phyloP scores from a whole-genome alignment of 2,888 invertebrate species.

The Clistopyga incitator region DNA sequence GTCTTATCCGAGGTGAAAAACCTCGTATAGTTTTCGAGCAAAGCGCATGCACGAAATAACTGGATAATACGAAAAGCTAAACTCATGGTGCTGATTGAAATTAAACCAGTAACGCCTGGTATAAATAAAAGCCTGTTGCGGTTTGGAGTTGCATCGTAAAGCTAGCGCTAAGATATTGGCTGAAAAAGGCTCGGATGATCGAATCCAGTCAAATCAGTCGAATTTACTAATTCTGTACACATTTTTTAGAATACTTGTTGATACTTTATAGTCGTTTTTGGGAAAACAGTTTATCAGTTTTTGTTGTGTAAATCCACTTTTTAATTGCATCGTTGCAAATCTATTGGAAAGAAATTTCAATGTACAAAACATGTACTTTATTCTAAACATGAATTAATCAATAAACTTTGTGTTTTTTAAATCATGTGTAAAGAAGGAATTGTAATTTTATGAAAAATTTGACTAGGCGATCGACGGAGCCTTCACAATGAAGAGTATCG shows the following conservation, averaged over 20 bases:
- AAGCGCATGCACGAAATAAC: slow-evolving; percentile 58
- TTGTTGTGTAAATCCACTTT: too few relatives aligned
- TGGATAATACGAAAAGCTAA: slow-evolving; percentile 38
- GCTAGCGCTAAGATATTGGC: slow-evolving; percentile 31
- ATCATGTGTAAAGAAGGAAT: not conserved
- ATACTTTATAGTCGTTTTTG: not conserved
- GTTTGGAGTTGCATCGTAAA: slow-evolving; percentile 46
- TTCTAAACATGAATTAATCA: not conserved
- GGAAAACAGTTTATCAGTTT: not conserved
- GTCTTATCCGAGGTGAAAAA: not conserved
- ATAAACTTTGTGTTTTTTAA: not conserved
- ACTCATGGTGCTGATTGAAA: slow-evolving; percentile 62
- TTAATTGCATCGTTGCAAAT: too few relatives aligned
- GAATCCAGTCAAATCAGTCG: slow-evolving; percentile 1
- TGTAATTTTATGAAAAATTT: not conserved
- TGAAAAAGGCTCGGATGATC: slow-evolving; percentile 3
- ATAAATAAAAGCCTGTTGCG: slow-evolving; percentile 62
- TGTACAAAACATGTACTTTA: too few relatives aligned
- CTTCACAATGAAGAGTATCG: slow-evolving; percentile 49
- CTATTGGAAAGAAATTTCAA: too few relatives aligned
- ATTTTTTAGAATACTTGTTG: not conserved
- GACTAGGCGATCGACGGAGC: not conserved
- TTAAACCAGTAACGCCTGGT: slow-evolving; percentile 56
- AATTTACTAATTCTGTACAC: not conserved
- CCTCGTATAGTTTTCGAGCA: slow-evolving; percentile 38